These are phyloP conservation scores for Ladona fulva DNA, from an alignment of 1,140 invertebrate species.

Conservation along the genomic window DNA sequence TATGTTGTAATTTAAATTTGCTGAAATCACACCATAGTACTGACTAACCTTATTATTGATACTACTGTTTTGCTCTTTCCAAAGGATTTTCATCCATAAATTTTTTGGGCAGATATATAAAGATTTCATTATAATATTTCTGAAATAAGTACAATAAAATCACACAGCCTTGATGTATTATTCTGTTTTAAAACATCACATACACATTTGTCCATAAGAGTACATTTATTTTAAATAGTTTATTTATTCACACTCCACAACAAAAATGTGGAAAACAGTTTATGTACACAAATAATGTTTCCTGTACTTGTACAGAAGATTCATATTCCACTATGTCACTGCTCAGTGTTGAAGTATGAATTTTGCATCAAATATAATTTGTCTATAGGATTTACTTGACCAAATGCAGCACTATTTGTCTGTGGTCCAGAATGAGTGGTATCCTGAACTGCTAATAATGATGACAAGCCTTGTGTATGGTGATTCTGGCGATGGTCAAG, in stretches of 20 bases:
- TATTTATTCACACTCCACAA: not conserved
- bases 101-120: too few relatives aligned
- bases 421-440: constrained; percentile 35
- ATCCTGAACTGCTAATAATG: constrained; percentile 35
- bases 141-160: too few relatives aligned
- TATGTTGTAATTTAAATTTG: too few relatives aligned
- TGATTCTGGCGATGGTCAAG: constrained; percentile 47
- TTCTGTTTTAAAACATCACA: not conserved
- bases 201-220: not conserved
- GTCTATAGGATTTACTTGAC: constrained; percentile 85
- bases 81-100: too few relatives aligned
- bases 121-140: too few relatives aligned
- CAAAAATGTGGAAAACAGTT: not conserved
- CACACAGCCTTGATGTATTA: not conserved
- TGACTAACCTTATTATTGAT: too few relatives aligned
- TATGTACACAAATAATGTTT: not conserved
- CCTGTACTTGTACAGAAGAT: not conserved
- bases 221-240: not conserved
- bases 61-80: too few relatives aligned
- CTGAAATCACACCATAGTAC: too few relatives aligned
- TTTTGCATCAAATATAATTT: constrained; percentile 97
- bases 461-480: constrained; percentile 41
- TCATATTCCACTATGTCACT: constrained; percentile 22
- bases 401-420: constrained; percentile 46
- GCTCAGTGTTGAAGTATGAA: constrained; percentile 65